Evolutionary conservation across 30 jellyfish, hydroid and myxozoan species (phyloP).

Genomic region (Morbakka virulenta): DNA sequence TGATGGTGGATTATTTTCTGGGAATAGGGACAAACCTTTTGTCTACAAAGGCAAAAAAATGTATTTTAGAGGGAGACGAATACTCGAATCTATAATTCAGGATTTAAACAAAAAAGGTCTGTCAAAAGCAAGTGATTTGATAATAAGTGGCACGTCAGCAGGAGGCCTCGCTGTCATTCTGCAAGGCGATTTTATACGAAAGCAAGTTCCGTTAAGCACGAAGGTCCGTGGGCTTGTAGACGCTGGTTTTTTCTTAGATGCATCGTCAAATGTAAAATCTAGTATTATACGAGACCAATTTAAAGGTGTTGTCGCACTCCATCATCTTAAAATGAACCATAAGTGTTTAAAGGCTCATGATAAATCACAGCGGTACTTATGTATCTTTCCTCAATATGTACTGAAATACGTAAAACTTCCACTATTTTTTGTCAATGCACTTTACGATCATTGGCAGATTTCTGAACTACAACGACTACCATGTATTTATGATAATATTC

Average conservation of each 20-base stretch:
- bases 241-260: conserved; percentile 84
- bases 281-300: conserved; percentile 64
- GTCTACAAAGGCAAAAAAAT: conserved; percentile 49
- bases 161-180: conserved; percentile 89
- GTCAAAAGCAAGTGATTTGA: conserved; percentile 58
- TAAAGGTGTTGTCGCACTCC: conserved; percentile 59
- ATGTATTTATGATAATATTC: conserved; percentile 71
- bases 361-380: conserved; percentile 22
- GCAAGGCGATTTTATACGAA: conserved; percentile 81
- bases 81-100: conserved; percentile 58
- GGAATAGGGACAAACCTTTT: conserved; percentile 66
- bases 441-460: conserved; percentile 95
- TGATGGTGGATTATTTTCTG: conserved; percentile 95
- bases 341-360: conserved; percentile 41
- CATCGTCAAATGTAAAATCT: conserved; percentile 44
- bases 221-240: conserved; percentile 78
- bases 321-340: conserved; percentile 50
- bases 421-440: conserved; percentile 67
- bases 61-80: conserved; percentile 78
- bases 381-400: conserved; percentile 80
- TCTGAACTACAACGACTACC: conserved; percentile 77
- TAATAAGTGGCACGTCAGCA: conserved; percentile 96
- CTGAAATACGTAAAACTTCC: conserved; percentile 50
- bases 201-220: conserved; percentile 64
- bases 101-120: conserved; percentile 44